phyloP scores from a whole-genome alignment of 2,888 invertebrate species.

The Melieria omissa region DNA sequence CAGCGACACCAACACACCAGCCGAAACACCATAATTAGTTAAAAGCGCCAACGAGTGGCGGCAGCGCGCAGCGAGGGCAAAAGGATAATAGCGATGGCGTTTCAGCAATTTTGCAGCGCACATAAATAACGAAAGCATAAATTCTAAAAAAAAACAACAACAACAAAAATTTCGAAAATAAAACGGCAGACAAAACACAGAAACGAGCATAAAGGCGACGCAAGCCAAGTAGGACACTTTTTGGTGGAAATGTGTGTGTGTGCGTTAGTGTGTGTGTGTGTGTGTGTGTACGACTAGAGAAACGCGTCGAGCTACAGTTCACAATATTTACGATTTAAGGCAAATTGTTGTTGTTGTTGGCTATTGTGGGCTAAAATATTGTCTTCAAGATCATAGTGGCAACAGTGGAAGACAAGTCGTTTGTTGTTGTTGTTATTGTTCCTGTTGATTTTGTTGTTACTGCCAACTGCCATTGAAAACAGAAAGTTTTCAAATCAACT shows the following conservation, averaged over 20 bases:
- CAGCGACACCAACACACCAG: constrained; percentile 34
- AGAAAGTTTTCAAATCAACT: too few relatives aligned
- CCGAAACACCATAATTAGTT: constrained; percentile 49
- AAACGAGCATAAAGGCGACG: background rate
- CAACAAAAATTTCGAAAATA: constrained; percentile 30
- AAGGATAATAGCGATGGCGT: background rate
- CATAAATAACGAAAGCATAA: constrained; percentile 40
- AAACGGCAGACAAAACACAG: constrained; percentile 18
- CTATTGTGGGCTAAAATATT: background rate
- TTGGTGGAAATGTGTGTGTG: background rate
- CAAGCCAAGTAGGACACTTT: too few relatives aligned
- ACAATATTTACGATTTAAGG: constrained; percentile 11
- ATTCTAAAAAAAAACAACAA: constrained; percentile 19
- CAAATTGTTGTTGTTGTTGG: constrained; percentile 11
- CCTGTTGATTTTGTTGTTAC: too few relatives aligned
- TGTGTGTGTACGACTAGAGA: background rate
- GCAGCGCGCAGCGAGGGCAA: background rate
- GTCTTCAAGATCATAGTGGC: background rate
- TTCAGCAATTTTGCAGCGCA: background rate
- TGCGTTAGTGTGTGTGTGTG: background rate
- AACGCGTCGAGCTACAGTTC: background rate
- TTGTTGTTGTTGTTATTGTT: too few relatives aligned
- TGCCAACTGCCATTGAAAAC: too few relatives aligned
- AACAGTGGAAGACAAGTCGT: background rate
- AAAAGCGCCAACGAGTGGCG: constrained; percentile 25